phyloP scores from a whole-genome alignment of 2,797 vertebrate species.

The Mastacembelus armatus region DNA sequence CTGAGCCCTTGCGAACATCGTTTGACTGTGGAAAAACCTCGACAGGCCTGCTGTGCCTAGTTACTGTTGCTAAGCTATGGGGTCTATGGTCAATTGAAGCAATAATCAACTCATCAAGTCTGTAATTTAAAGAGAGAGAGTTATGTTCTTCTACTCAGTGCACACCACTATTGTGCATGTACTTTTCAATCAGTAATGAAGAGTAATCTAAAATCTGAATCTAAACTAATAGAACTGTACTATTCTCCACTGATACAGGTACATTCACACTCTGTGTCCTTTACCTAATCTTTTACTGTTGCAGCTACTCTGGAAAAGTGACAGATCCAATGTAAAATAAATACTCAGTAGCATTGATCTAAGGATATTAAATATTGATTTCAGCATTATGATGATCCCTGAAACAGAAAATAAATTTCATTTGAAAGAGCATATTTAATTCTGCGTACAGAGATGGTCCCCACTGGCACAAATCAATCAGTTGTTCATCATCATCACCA shows the following conservation, averaged over 20 bases:
- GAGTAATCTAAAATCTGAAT: too few species aligned
- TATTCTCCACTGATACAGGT: slow-evolving; percentile 5
- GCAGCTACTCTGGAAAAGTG: slow-evolving; percentile 53
- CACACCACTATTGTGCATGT: not conserved
- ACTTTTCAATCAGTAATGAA: not conserved
- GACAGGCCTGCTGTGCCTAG: not conserved
- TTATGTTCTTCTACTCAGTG: not conserved
- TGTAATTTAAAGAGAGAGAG: not conserved
- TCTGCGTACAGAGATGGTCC: slow-evolving; percentile 68
- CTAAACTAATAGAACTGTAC: too few species aligned
- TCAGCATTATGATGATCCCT: slow-evolving; percentile 70
- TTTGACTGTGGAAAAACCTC: not conserved
- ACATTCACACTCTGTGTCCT: slow-evolving; percentile 4
- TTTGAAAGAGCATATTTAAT: slow-evolving; percentile 78
- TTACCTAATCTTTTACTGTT: slow-evolving; percentile 50
- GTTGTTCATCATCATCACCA: slow-evolving; percentile 61
- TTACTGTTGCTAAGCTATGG: slow-evolving; percentile 5
- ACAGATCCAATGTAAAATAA: slow-evolving; percentile 67
- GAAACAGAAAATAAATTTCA: slow-evolving; percentile 73
- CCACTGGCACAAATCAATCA: slow-evolving; percentile 79
- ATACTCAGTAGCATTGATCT: slow-evolving; percentile 74
- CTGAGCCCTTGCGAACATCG: too few species aligned
- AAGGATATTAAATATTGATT: slow-evolving; percentile 86
- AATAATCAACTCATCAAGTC: not conserved
- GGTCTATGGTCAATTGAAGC: not conserved